Base-by-base conservation (phyloP, 2,113 vertebrate species). In the Podarcis raffonei region DNA sequence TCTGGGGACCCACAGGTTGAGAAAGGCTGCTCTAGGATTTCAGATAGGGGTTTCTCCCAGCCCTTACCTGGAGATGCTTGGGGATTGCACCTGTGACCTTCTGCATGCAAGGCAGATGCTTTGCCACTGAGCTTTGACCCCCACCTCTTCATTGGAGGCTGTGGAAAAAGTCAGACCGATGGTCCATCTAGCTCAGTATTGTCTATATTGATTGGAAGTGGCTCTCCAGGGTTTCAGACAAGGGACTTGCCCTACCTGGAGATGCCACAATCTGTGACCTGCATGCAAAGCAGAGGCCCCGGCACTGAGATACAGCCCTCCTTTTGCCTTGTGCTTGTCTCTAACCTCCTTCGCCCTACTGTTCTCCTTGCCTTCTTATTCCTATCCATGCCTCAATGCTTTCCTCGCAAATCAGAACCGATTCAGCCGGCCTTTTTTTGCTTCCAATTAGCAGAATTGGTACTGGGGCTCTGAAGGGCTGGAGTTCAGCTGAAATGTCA, bases 391-490 rank as follows among this genome's bases (percentile, higher is more conserved):
- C 66, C 16, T 39, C 18, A 59, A 5, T 39, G 18, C 1, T 18
- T 12, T 78, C 35, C 16, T 22, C 13, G 11, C 32, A 27, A 42
- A 42, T 15, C 25, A 68, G 39, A 37, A 62, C 9, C 27, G 1
- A 1, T 76, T n/a, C 13, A 1, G 11, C 8, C 35, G 25, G 53
- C 6, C 84, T 0, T 53, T 53, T 2, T 65, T 66, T 2, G 59
- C 0, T 2, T 27, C 0, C 35, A 66, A 18, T 79, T 32, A 25
- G 1, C 25, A 1, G 42, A 42, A 42, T 35, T 65, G 35, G 71
- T 32, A 22, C 37, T 13, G 18, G 66, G n/a, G 66, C 32, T 77
- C 74, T 2, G 62, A 23, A 65, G 27, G 42, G 15, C 0, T 0
- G 0, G 72, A 57, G 85, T 15, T 25, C 12, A 59, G 25, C n/a